Conservation (phyloP, 2,113 vertebrate species). For the Anolis carolinensis region DNA sequence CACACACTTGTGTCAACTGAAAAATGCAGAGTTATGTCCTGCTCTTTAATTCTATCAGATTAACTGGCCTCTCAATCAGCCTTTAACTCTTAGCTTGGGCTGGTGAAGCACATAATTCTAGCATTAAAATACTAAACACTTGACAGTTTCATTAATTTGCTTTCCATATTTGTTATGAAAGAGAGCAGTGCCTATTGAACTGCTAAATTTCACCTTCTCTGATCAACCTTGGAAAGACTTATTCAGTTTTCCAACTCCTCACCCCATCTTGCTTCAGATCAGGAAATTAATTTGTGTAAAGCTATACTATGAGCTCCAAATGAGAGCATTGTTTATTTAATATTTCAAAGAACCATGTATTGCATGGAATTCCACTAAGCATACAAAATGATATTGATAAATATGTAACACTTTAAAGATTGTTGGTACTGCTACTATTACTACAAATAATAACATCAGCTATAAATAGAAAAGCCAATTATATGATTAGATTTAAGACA, state of each 20-base stretch:
- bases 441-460: neutral
- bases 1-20: too few relatives aligned
- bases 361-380: neutral
- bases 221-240: neutral
- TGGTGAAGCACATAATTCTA: too few relatives aligned
- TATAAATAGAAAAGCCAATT: conserved; percentile 25
- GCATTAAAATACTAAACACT: neutral
- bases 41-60: too few relatives aligned
- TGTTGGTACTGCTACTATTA: too few relatives aligned
- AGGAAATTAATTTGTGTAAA: neutral
- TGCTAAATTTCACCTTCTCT: neutral
- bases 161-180: neutral
- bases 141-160: neutral
- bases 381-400: neutral
- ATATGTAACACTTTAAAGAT: too few relatives aligned
- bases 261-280: neutral
- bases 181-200: neutral
- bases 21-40: too few relatives aligned
- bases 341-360: neutral
- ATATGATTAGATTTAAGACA: conserved; percentile 34
- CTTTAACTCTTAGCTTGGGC: too few relatives aligned
- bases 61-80: too few relatives aligned
- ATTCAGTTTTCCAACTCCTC: neutral
- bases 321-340: neutral
- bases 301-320: neutral